A percentile compares a stretch with the other conserved stretches of the same genome.
Evolutionary conservation across 2,113 vertebrate genomes (phyloP).

Genomic region (Barbus barbus): DNA sequence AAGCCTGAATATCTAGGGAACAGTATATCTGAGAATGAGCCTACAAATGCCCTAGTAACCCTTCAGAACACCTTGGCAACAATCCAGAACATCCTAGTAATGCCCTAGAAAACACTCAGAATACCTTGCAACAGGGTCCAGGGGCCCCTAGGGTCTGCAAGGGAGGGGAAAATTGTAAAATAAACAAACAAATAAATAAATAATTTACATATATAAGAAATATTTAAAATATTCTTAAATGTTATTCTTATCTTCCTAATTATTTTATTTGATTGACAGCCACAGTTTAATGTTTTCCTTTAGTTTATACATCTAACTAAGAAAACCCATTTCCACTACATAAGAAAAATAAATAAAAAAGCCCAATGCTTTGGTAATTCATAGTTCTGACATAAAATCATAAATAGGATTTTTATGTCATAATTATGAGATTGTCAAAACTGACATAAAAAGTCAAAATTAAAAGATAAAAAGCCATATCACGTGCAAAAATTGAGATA

Average conservation of each 20-base stretch:
- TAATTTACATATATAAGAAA: too few species aligned
- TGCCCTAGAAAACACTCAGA: background rate
- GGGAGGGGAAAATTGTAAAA: too few species aligned
- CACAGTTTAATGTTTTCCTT: too few species aligned
- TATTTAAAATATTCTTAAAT: too few species aligned
- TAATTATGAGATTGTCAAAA: background rate
- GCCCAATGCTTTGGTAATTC: background rate
- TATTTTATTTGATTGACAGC: too few species aligned
- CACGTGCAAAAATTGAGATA: background rate
- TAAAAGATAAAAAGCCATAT: background rate
- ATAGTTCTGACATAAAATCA: background rate
- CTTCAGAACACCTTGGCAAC: background rate
- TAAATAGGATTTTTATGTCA: too few species aligned
- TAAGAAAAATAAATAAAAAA: too few species aligned
- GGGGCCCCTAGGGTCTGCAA: background rate
- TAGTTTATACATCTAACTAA: too few species aligned
- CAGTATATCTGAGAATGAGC: background rate
- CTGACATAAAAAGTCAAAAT: background rate
- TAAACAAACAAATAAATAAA: too few species aligned
- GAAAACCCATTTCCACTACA: too few species aligned
- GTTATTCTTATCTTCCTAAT: too few species aligned
- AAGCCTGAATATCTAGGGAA: background rate
- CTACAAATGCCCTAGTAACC: background rate
- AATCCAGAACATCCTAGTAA: background rate
- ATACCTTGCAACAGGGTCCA: background rate